These are phyloP conservation scores for Cebus imitator DNA, from an alignment of 2,113 vertebrate species.

Conservation along the genomic window DNA sequence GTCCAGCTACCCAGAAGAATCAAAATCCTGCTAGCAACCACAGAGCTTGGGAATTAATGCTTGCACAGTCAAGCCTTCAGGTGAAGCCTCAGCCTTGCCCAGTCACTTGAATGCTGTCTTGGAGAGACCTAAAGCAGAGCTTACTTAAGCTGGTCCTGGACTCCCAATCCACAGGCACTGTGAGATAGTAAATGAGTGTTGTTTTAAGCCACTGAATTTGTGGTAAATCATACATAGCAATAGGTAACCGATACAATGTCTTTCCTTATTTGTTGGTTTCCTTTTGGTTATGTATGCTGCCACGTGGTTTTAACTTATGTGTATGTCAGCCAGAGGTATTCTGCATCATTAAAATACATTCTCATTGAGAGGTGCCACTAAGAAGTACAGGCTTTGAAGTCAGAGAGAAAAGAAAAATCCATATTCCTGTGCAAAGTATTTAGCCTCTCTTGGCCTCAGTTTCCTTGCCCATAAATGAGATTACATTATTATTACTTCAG, in stretches of 20 bases:
- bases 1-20: not conserved
- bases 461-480: not conserved
- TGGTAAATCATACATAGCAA: not conserved
- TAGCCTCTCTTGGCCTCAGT: not conserved
- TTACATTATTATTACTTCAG: not conserved
- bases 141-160: not conserved
- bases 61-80: not conserved
- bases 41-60: not conserved
- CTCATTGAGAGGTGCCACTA: not conserved
- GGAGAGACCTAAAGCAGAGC: not conserved
- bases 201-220: not conserved
- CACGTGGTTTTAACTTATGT: not conserved
- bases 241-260: not conserved
- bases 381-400: not conserved
- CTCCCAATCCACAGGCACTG: not conserved
- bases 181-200: not conserved
- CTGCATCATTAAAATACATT: not conserved
- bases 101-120: not conserved
- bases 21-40: not conserved
- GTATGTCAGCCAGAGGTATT: not conserved
- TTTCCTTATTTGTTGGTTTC: not conserved
- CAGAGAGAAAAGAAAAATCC: not conserved
- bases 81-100: not conserved
- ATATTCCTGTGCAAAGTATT: not conserved
- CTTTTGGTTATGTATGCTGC: not conserved